phyloP scores from a whole-genome alignment of 2,113 vertebrate genomes.

The Sardina pilchardus region DNA sequence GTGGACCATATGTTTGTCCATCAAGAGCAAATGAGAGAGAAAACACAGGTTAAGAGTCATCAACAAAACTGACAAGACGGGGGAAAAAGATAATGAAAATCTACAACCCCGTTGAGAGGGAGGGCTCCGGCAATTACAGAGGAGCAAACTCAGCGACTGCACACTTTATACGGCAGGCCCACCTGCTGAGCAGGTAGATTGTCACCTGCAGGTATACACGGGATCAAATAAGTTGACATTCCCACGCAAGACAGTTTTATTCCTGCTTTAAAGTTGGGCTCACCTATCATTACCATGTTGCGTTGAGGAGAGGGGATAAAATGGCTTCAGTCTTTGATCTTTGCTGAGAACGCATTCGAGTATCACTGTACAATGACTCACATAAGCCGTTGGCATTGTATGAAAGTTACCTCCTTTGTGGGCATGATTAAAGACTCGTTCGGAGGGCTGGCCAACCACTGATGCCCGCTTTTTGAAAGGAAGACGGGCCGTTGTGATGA shows the following conservation, averaged over 20 bases:
- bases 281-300: neutral
- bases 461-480: neutral
- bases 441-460: neutral
- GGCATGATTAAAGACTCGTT: neutral
- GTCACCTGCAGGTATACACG: neutral
- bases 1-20: neutral
- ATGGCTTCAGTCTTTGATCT: neutral
- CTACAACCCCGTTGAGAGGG: neutral
- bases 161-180: neutral
- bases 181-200: neutral
- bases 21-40: neutral
- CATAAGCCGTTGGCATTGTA: neutral
- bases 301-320: too few species aligned
- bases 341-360: neutral
- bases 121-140: neutral
- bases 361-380: neutral
- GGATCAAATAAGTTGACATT: neutral
- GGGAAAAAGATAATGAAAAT: neutral
- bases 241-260: neutral
- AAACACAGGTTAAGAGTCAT: constrained; percentile 1
- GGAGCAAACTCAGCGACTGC: neutral
- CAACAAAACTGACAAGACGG: neutral
- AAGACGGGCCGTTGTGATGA: neutral
- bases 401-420: neutral
- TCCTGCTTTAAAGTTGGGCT: neutral